Evolutionary conservation across 2,113 vertebrate species (phyloP).

Genomic region (Echinops telfairi): DNA sequence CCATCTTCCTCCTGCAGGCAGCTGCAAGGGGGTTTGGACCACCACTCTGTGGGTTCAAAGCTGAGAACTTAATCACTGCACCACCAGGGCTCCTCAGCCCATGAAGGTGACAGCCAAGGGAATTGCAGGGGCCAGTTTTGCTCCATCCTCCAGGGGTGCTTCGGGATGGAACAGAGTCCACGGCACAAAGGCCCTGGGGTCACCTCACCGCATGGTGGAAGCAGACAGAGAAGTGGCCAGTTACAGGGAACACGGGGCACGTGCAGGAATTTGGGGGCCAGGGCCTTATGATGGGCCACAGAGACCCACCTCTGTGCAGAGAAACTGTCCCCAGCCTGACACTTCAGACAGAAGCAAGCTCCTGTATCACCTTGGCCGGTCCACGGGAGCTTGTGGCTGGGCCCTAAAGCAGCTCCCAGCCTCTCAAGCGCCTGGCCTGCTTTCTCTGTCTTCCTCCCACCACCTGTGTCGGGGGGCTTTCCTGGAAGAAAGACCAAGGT

Average conservation of each 20-base stretch:
- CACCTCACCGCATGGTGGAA: not conserved
- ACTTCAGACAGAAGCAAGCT: slow-evolving; percentile 1
- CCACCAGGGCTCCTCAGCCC: not conserved
- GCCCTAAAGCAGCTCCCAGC: not conserved
- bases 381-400: not conserved
- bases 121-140: not conserved
- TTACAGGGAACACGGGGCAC: not conserved
- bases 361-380: not conserved
- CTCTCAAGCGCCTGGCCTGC: not conserved
- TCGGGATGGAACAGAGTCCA: not conserved
- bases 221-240: not conserved
- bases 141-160: not conserved
- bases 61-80: not conserved
- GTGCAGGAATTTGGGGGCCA: not conserved
- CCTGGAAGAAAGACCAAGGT: not conserved
- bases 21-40: not conserved
- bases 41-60: not conserved
- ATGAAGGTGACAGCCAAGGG: not conserved
- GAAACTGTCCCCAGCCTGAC: not conserved
- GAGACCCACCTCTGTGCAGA: not conserved
- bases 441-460: not conserved
- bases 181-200: not conserved
- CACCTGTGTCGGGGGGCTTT: not conserved
- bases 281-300: not conserved
- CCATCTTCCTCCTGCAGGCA: not conserved